Base-by-base conservation (phyloP, 92 coral and sea anemone species). In the Pocillopora meandrina region DNA sequence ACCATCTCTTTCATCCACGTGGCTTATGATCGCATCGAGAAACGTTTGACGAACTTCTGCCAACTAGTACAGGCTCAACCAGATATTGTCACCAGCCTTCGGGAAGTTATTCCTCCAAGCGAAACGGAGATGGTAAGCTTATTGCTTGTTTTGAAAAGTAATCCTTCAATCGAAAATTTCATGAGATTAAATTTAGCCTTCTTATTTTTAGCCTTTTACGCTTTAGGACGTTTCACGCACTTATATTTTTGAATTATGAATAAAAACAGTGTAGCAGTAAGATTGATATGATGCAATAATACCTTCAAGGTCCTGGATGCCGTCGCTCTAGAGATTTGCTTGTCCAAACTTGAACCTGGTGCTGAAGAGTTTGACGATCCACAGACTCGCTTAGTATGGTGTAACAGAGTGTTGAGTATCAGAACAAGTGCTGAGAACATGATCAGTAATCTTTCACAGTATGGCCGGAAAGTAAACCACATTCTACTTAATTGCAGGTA, bases 321-420 rank as follows among this genome's bases (percentile, higher is more conserved):
- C 14, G 95, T 89, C 10, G 95, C 98, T 31, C 87, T 95, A 5
- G 92, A 81, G 65, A 65, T 87, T 73, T 95, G 98, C 85, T 76
- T 95, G 20, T 72, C 87, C 16, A 78, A 87, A 69, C 77, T 95
- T 82, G 92, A 88, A 68, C 98, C 98, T 34, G 62, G 47, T 31
- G 87, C 83, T 61, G 79, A 75, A 49, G 92, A 90, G 84, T 84
- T 95, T 60, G 78, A 76, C 13, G 87, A 87, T 71, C 82, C 74
- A 13, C 79, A 85, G 42, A 73, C 77, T 56, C 79, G 95, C 78
- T 35, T 60, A n/a, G 65, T 79, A 47, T 95, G 98, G 98, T 95
- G 98, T 56, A 94, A 93, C 85, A 80, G 86, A 12, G 96, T 95
- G 82, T 87, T 93, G 71, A 68, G 85, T 31, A 79, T 95, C 49